These are phyloP conservation scores for Naso thynnoides DNA, from an alignment of 2,797 vertebrate genomes.

Conservation along the genomic window DNA sequence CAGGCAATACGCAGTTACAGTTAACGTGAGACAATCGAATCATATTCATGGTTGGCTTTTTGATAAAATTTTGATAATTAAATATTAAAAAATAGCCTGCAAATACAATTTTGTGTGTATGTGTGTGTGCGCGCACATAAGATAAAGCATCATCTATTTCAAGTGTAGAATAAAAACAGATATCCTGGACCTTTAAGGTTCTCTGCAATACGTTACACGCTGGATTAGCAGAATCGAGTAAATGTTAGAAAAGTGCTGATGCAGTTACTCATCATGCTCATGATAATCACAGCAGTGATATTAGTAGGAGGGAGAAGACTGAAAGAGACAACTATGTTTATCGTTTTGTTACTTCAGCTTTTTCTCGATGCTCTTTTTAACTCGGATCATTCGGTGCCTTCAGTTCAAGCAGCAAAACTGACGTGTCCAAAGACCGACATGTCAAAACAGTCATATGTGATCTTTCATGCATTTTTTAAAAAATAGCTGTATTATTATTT, in stretches of 20 bases:
- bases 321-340: slow-evolving; percentile 9
- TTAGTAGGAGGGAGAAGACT: slow-evolving; percentile 41
- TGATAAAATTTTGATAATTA: slow-evolving; percentile 43
- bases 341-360: slow-evolving; percentile 20
- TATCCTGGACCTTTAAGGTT: slow-evolving; percentile 1
- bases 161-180: slow-evolving; percentile 27
- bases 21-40: slow-evolving; percentile 57
- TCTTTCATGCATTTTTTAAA: slow-evolving; percentile 24
- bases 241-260: slow-evolving; percentile 22
- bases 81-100: not conserved
- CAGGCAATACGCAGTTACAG: slow-evolving; percentile 39
- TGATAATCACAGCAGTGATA: slow-evolving; percentile 40
- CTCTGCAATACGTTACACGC: slow-evolving; percentile 24
- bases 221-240: slow-evolving; percentile 19
- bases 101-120: slow-evolving; percentile 25
- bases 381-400: slow-evolving; percentile 80
- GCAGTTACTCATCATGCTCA: slow-evolving; percentile 17
- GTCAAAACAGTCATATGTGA: slow-evolving; percentile 28
- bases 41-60: not conserved
- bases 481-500: slow-evolving; percentile 27
- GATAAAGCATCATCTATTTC: slow-evolving; percentile 3
- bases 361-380: slow-evolving; percentile 30
- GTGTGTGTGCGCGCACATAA: not conserved
- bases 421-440: slow-evolving; percentile 9
- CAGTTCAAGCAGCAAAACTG: slow-evolving; percentile 70